Percentiles rank a stretch among this genome's conserved stretches.
Evolutionary conservation across 2,797 vertebrate genomes (phyloP).

Genomic region (Syngnathus rostellatus): DNA sequence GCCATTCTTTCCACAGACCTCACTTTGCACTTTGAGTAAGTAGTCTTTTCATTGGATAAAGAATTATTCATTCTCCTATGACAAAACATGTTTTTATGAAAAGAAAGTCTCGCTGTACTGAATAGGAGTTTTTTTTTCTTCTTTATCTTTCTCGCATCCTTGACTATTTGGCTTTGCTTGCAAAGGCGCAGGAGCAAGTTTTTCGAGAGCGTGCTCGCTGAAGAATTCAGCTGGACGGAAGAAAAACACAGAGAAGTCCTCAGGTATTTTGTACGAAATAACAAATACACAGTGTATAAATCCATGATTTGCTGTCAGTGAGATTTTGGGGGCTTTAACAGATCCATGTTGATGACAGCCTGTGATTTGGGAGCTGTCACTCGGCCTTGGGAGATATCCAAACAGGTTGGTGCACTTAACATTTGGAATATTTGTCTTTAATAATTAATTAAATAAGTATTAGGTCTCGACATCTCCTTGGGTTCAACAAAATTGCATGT

Average conservation of each 20-base stretch:
- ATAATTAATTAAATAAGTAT: neutral
- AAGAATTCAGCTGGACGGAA: slow-evolving; percentile 68
- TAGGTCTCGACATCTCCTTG: neutral
- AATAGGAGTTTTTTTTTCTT: neutral
- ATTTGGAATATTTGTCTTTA: no score
- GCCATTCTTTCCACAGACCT: slow-evolving; percentile 78
- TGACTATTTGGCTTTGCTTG: slow-evolving; percentile 31
- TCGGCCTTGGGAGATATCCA: slow-evolving; percentile 76
- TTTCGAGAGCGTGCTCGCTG: slow-evolving; percentile 68
- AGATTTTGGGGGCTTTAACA: slow-evolving; percentile 29
- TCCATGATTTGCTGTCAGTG: neutral
- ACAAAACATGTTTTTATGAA: neutral
- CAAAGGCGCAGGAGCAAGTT: slow-evolving; percentile 69
- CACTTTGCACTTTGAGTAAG: slow-evolving; percentile 76
- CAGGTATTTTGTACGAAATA: slow-evolving; percentile 51
- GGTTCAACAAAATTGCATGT: neutral
- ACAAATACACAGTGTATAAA: slow-evolving; percentile 5
- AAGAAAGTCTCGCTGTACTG: neutral
- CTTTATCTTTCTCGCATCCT: neutral
- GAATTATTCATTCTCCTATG: neutral
- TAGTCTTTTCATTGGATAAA: slow-evolving; percentile 12
- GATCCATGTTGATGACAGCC: slow-evolving; percentile 78
- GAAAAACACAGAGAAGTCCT: slow-evolving; percentile 70
- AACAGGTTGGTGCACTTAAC: slow-evolving; percentile 59
- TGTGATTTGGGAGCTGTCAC: slow-evolving; percentile 76